Evolutionary conservation across 2,113 vertebrate species (phyloP), one percentile per base, ranked within the genome.

Genomic region (Delphinapterus leucas): DNA sequence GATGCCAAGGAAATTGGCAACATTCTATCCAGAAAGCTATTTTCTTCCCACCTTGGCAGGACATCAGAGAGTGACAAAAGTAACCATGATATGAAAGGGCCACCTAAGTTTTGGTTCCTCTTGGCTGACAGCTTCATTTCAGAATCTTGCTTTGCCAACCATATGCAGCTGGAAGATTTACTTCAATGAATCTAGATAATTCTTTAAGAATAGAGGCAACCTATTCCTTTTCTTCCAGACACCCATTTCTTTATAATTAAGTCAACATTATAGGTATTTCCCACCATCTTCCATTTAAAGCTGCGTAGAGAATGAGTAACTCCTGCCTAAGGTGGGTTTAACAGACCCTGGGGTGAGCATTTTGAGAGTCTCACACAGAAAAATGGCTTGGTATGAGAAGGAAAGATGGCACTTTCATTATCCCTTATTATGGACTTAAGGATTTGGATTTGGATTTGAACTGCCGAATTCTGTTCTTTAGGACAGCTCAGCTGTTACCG

Each of bases 171-270:
- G 14, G 4, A 82, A 86, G 76, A 47, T 8, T 85, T 61, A 76
- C 21, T 92, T 80, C 33, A 31, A n/a, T 68, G 63, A 70, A 86
- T 77, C 61, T 38, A 60, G 47, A 76, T 49, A 38, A 38, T 15
- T 85, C 33, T 74, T 95, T 95, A 76, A 86, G 47, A 90, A 71
- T 12, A 71, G 58, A 73, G 61, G 33, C 36, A 61, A 68, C 38
- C 11, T 88, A 47, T 63, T 73, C 13, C 47, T 49, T 81, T 89
- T 63, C 47, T 38, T 94, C 26, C 15, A 81, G 55, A 65, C 3
- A 55, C 10, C 31, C 31, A 60, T 88, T 95, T 91, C 20, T 84
- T 93, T 73, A 93, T 88, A 88, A 85, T 87, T 97, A 95, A 94
- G 33, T 95, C 67, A 77, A 5, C 33, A 82, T 83, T 55, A 80